phyloP scores from a whole-genome alignment of 2,113 vertebrate genomes.

The Indri indri region DNA sequence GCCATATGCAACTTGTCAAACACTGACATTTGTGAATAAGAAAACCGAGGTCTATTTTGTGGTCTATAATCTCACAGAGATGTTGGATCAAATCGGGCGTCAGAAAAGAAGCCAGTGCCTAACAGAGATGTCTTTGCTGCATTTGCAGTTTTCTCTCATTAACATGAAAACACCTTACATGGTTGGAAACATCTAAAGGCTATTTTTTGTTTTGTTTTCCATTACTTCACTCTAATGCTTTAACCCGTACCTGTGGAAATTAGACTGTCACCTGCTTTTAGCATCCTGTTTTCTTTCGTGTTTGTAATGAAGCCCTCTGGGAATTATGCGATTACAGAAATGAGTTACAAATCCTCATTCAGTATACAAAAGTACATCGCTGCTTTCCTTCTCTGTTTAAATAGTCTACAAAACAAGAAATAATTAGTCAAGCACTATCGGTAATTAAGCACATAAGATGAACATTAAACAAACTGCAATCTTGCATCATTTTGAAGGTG shows the following conservation, averaged over 20 bases:
- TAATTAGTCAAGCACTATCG: conserved; percentile 79
- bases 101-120: neutral
- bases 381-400: conserved; percentile 66
- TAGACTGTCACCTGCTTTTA: conserved; percentile 76
- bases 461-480: conserved; percentile 80
- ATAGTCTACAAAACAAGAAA: conserved; percentile 78
- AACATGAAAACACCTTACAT: conserved; percentile 74
- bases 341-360: conserved; percentile 76
- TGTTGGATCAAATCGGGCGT: conserved; percentile 8
- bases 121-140: conserved; percentile 49
- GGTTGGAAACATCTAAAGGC: conserved; percentile 73
- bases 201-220: conserved; percentile 72
- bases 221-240: conserved; percentile 62
- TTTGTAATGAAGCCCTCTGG: conserved; percentile 81
- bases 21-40: neutral
- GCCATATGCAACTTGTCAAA: neutral
- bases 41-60: neutral
- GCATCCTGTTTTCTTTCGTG: conserved; percentile 71
- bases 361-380: conserved; percentile 58
- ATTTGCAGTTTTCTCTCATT: conserved; percentile 72
- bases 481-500: conserved; percentile 78
- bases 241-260: conserved; percentile 73
- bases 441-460: conserved; percentile 81
- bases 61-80: conserved; percentile 15
- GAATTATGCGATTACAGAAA: conserved; percentile 74